Conservation (phyloP, 2,888 invertebrate species). For the Limenitis camilla region DNA sequence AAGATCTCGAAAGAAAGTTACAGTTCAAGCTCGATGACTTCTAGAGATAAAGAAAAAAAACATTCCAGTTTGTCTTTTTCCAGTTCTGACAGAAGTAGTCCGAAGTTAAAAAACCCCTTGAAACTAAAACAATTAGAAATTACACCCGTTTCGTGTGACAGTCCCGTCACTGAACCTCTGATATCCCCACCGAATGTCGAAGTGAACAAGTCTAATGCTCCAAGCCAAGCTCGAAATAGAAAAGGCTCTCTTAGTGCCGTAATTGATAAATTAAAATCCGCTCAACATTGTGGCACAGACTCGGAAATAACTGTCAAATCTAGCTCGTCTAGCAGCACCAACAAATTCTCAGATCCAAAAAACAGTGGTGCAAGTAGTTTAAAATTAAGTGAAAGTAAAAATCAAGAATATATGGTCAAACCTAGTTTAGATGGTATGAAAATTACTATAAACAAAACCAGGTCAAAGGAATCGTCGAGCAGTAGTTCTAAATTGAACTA, state of each 20-base stretch:
- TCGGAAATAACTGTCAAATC: slow-evolving; percentile 65
- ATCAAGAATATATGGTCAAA: slow-evolving; percentile 92
- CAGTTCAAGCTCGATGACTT: slow-evolving; percentile 51
- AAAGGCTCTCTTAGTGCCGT: slow-evolving; percentile 88
- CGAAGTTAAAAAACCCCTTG: slow-evolving; percentile 79
- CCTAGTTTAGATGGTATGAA: slow-evolving; percentile 92
- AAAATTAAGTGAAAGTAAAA: slow-evolving; percentile 72
- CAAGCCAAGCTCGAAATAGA: slow-evolving; percentile 77
- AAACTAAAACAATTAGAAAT: slow-evolving; percentile 81
- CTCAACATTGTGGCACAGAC: slow-evolving; percentile 79
- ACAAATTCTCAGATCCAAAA: slow-evolving; percentile 68
- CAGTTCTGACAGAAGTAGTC: slow-evolving; percentile 76
- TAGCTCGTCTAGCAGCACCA: slow-evolving; percentile 55
- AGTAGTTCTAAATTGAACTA: slow-evolving; percentile 63
- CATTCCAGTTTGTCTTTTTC: slow-evolving; percentile 68
- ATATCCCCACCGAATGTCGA: slow-evolving; percentile 73
- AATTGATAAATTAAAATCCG: slow-evolving; percentile 88
- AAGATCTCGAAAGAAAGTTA: slow-evolving; percentile 71
- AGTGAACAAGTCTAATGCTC: slow-evolving; percentile 75
- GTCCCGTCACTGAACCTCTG: slow-evolving; percentile 57
- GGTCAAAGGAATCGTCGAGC: slow-evolving; percentile 79
- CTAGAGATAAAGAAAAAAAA: slow-evolving; percentile 74
- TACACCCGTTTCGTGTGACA: slow-evolving; percentile 70
- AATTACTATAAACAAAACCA: slow-evolving; percentile 92
- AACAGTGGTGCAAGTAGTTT: slow-evolving; percentile 53